phyloP scores from a whole-genome alignment of 92 coral and sea anemone genomes.

The Umimayanthus kanabou region DNA sequence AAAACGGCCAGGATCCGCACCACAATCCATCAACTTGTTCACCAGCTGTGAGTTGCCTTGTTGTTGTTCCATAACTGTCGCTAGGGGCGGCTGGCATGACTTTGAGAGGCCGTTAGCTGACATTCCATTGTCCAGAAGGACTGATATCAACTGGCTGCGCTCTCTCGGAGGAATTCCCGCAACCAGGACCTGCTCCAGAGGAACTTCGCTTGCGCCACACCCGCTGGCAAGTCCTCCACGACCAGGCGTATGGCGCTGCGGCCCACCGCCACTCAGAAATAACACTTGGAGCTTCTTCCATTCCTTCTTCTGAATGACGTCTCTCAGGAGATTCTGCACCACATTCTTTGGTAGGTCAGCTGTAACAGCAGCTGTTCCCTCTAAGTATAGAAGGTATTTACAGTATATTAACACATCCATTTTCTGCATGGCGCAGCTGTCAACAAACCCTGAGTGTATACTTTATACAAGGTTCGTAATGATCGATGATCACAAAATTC shows the following conservation, averaged over 20 bases:
- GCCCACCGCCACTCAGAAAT: conserved; percentile 86
- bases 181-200: conserved; percentile 68
- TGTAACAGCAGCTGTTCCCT: conserved; percentile 63
- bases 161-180: conserved; percentile 28
- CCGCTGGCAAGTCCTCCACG: conserved; percentile 77
- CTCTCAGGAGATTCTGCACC: too few relatives aligned
- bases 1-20: conserved; percentile 68
- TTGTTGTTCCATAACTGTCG: conserved; percentile 42
- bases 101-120: conserved; percentile 60
- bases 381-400: conserved; percentile 40
- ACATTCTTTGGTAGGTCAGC: conserved; percentile 48
- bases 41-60: conserved; percentile 51
- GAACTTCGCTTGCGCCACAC: conserved; percentile 56
- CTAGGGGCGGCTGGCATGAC: conserved; percentile 63
- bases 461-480: neutral
- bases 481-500: too few relatives aligned
- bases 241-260: conserved; percentile 49
- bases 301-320: neutral
- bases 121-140: conserved; percentile 73
- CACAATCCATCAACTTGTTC: conserved; percentile 60
- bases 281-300: conserved; percentile 77
- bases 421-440: neutral
- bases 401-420: neutral
- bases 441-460: neutral
- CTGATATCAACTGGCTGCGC: conserved; percentile 47